Evolutionary conservation across 30 jellyfish, hydroid and myxozoan genomes (phyloP).

Genomic region (Sanderia malayensis): DNA sequence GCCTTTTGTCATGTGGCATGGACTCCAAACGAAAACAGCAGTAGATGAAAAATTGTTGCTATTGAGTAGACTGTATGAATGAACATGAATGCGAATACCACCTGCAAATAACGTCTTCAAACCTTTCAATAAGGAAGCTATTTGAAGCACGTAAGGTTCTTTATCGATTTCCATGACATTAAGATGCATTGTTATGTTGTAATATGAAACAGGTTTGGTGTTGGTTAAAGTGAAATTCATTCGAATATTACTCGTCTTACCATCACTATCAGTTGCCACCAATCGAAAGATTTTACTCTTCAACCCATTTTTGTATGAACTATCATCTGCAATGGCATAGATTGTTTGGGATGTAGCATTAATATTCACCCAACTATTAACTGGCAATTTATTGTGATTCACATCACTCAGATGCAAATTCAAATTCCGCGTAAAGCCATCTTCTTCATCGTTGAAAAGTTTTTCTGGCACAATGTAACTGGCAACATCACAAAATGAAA

Average conservation of each 20-base stretch:
- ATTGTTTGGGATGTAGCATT: constrained; percentile 33
- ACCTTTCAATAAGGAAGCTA: constrained; percentile 3
- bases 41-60: not conserved
- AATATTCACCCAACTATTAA: constrained; percentile 29
- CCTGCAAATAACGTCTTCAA: constrained; percentile 9
- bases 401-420: constrained; percentile 29
- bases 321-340: constrained; percentile 39
- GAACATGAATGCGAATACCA: constrained; percentile 23
- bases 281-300: not conserved
- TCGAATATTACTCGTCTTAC: not conserved
- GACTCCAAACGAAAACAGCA: constrained; percentile 45
- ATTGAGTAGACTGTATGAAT: constrained; percentile 19
- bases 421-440: constrained; percentile 69
- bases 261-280: constrained; percentile 52
- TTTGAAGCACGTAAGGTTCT: constrained; percentile 30
- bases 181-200: constrained; percentile 44
- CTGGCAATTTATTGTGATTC: constrained; percentile 16
- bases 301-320: not conserved
- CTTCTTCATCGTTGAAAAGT: constrained; percentile 79
- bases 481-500: constrained; percentile 42
- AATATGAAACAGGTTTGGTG: constrained; percentile 40
- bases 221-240: constrained; percentile 10
- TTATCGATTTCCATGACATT: not conserved
- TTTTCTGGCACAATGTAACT: constrained; percentile 44
- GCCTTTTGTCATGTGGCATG: constrained; percentile 3